A percentile compares a stretch with the other conserved stretches of the same genome.
phyloP scores from a whole-genome alignment of 2,888 invertebrate genomes.

The Trisateles emortualis region DNA sequence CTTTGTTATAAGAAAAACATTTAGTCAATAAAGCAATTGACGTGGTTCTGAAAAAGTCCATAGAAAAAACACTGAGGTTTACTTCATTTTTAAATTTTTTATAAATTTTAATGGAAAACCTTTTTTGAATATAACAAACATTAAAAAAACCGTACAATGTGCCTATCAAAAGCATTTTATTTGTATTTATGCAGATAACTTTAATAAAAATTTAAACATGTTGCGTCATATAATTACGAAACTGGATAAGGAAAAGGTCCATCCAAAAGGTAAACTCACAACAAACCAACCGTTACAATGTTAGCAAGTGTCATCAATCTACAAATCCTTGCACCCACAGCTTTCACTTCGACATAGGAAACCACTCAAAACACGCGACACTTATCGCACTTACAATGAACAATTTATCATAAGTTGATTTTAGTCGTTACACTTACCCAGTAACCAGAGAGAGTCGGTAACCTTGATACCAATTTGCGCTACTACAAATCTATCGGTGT shows the following conservation, averaged over 20 bases:
- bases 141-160: too few species aligned
- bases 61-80: too few species aligned
- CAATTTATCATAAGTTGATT: slow-evolving; percentile 84
- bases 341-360: slow-evolving; percentile 84
- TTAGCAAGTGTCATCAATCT: slow-evolving; percentile 56
- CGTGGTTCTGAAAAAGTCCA: too few species aligned
- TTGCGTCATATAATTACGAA: too few species aligned
- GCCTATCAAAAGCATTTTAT: too few species aligned
- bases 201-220: too few species aligned
- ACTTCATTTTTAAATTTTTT: too few species aligned
- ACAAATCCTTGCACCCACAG: slow-evolving; percentile 70
- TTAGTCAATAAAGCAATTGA: too few species aligned
- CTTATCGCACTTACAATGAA: slow-evolving; percentile 83
- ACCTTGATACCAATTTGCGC: slow-evolving; percentile 84
- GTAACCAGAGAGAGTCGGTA: slow-evolving; percentile 81
- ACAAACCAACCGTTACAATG: slow-evolving; percentile 40
- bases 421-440: slow-evolving; percentile 85
- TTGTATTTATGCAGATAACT: not conserved
- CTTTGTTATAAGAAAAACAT: too few species aligned
- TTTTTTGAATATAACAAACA: too few species aligned
- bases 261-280: slow-evolving; percentile 24
- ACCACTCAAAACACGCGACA: slow-evolving; percentile 77
- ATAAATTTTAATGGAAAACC: too few species aligned
- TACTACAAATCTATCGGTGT: slow-evolving; percentile 73
- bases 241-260: not conserved